Percentiles rank a stretch among this genome's conserved stretches.
Conservation (phyloP, 1,140 invertebrate genomes). For the Cydia pomonella region DNA sequence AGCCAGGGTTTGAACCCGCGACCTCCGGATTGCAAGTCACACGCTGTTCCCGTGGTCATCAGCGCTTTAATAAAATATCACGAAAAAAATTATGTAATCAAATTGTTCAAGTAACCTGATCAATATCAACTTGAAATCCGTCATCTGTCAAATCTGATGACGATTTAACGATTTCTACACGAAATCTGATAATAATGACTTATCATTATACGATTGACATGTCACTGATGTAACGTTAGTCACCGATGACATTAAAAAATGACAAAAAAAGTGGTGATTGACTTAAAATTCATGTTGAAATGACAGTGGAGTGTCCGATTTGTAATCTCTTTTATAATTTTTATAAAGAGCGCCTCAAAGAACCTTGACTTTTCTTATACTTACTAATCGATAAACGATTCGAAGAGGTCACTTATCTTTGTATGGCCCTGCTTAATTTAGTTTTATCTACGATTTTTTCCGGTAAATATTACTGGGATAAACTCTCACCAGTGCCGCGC, state of each 20-base stretch:
- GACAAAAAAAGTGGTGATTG: constrained; percentile 3
- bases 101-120: not conserved
- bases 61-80: too few species aligned
- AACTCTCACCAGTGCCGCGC: too few species aligned
- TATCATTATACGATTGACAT: constrained; percentile 7
- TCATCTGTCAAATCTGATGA: not conserved
- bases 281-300: not conserved
- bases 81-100: not conserved
- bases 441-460: too few species aligned
- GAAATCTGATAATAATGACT: not conserved
- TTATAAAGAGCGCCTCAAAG: not conserved
- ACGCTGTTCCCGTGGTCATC: too few species aligned
- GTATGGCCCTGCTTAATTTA: too few species aligned
- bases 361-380: not conserved
- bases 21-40: too few species aligned
- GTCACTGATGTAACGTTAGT: not conserved
- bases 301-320: not conserved
- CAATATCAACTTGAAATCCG: not conserved
- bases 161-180: not conserved
- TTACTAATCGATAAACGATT: not conserved
- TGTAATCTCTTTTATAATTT: not conserved
- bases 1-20: too few species aligned
- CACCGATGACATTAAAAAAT: constrained; percentile 10
- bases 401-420: not conserved
- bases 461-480: too few species aligned